Evolutionary conservation across 1,140 invertebrate species (phyloP).

Genomic region (Drosophila tani): DNA sequence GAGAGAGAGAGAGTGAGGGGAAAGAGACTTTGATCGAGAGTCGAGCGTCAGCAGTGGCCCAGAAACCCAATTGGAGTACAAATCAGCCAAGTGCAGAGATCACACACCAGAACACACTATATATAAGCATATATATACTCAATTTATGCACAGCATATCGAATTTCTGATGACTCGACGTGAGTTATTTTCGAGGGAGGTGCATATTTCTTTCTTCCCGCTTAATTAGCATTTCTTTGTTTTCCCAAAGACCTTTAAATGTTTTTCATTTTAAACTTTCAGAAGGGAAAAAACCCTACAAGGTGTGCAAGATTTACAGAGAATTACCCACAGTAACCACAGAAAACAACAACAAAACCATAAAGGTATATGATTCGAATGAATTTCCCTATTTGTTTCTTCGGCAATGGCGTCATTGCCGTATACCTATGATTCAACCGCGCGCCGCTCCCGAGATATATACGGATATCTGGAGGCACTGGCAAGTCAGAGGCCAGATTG

Average conservation of each 20-base stretch:
- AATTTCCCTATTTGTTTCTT: slow-evolving; percentile 50
- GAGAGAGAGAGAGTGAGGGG: background rate
- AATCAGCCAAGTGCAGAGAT: slow-evolving; percentile 42
- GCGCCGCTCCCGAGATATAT: background rate
- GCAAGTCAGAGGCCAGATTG: background rate
- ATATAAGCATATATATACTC: slow-evolving; percentile 1
- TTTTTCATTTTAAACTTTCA: slow-evolving; percentile 3
- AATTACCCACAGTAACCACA: slow-evolving; percentile 19
- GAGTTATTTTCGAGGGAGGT: slow-evolving; percentile 13
- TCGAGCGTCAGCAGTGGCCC: slow-evolving; percentile 53
- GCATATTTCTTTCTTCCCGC: slow-evolving; percentile 17
- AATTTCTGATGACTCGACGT: slow-evolving; percentile 26
- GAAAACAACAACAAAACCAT: slow-evolving; percentile 22
- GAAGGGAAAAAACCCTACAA: background rate
- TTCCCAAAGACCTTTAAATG: slow-evolving; percentile 2
- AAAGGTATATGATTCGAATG: slow-evolving; percentile 33
- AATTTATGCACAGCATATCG: slow-evolving; percentile 13
- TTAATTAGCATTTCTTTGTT: slow-evolving; percentile 20
- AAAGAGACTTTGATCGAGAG: slow-evolving; percentile 12
- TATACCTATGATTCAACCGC: slow-evolving; percentile 28
- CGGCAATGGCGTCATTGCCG: slow-evolving; percentile 33
- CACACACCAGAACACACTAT: slow-evolving; percentile 14
- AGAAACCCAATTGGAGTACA: slow-evolving; percentile 55
- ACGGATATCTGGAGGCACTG: background rate
- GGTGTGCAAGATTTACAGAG: slow-evolving; percentile 20